A percentile compares a stretch with the other conserved stretches of the same genome.
phyloP scores from a whole-genome alignment of 2,888 invertebrate species.

The Leptogaster cylindrica region DNA sequence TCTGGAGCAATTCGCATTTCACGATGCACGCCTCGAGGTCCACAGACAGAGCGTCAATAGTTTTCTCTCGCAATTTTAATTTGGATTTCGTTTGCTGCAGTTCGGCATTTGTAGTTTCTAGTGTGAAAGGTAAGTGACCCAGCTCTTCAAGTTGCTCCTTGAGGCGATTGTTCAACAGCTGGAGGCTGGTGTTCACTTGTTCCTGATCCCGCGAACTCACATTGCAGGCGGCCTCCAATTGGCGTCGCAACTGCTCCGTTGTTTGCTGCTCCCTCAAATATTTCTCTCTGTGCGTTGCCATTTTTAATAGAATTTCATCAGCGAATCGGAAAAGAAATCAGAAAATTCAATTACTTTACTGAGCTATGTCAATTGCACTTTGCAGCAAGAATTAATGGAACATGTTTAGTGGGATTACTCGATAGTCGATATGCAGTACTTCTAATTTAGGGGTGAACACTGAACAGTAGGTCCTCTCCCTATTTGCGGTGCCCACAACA shows the following conservation, averaged over 20 bases:
- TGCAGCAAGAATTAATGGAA: too few relatives aligned
- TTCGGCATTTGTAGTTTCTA: slow-evolving; percentile 46
- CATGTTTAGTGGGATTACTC: too few relatives aligned
- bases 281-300: slow-evolving; percentile 43
- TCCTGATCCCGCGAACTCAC: not conserved
- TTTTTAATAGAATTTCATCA: not conserved
- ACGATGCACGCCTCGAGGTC: slow-evolving; percentile 47
- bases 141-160: slow-evolving; percentile 46
- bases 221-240: slow-evolving; percentile 36
- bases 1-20: slow-evolving; percentile 47
- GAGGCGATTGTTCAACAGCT: slow-evolving; percentile 42
- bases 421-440: too few relatives aligned
- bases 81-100: slow-evolving; percentile 44
- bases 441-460: too few relatives aligned
- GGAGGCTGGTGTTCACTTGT: slow-evolving; percentile 30
- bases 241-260: slow-evolving; percentile 43
- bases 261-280: slow-evolving; percentile 46
- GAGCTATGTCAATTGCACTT: too few relatives aligned
- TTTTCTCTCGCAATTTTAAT: slow-evolving; percentile 45
- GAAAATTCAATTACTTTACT: not conserved
- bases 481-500: not conserved
- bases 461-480: not conserved
- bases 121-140: slow-evolving; percentile 43
- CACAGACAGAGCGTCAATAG: slow-evolving; percentile 42
- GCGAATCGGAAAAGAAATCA: not conserved